Evolutionary conservation across 1,140 invertebrate genomes (phyloP).

Genomic region (Macrosteles quadrilineatus): DNA sequence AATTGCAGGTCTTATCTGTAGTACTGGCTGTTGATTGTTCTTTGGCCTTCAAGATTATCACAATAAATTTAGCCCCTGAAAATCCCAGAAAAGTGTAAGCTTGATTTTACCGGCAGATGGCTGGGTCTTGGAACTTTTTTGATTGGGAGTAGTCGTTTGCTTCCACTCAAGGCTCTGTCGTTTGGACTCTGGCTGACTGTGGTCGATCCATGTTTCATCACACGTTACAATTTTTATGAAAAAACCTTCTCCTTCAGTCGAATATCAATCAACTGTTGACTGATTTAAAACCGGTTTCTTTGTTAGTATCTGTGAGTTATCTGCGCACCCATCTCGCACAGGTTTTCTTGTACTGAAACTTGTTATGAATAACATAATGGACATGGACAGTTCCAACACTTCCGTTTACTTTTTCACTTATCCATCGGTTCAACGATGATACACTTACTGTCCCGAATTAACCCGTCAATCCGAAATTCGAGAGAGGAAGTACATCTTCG

Average conservation of each 20-base stretch:
- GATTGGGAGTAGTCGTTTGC: not conserved
- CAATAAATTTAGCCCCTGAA: not conserved
- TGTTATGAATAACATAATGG: not conserved
- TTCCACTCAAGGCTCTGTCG: not conserved
- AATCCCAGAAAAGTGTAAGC: not conserved
- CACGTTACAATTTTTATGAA: not conserved
- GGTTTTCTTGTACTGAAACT: not conserved
- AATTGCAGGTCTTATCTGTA: not conserved
- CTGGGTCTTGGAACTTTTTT: no score
- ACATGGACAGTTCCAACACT: not conserved
- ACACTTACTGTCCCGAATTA: no score
- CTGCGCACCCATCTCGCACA: not conserved
- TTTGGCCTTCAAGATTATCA: not conserved
- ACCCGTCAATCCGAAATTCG: not conserved
- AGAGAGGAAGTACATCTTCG: not conserved
- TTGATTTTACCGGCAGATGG: not conserved
- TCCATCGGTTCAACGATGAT: not conserved
- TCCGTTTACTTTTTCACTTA: not conserved
- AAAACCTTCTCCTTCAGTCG: not conserved
- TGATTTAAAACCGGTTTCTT: not conserved
- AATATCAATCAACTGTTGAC: not conserved
- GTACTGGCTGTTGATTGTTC: not conserved
- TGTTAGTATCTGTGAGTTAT: not conserved
- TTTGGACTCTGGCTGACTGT: not conserved
- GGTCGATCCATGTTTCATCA: not conserved